These are phyloP conservation scores for Hephaestus fuliginosus DNA, from an alignment of 2,797 vertebrate species.

Conservation along the genomic window DNA sequence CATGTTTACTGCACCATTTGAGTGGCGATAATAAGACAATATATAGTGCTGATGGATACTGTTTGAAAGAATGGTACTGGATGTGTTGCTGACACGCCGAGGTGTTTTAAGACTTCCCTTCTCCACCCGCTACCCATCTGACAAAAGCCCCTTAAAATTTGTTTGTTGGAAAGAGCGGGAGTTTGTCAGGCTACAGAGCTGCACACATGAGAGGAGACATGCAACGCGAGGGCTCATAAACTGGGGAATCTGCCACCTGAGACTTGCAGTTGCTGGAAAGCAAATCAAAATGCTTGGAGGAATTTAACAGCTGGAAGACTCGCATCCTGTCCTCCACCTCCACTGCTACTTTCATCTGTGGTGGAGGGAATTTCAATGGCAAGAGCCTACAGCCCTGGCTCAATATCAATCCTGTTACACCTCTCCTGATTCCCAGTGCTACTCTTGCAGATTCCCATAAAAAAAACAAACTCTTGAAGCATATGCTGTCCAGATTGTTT, in stretches of 20 bases:
- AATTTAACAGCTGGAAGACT: conserved; percentile 82
- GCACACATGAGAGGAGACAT: conserved; percentile 62
- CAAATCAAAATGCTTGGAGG: conserved; percentile 76
- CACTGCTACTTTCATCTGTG: conserved; percentile 62
- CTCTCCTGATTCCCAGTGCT: conserved; percentile 54
- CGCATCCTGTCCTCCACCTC: conserved; percentile 70
- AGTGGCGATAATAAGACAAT: conserved; percentile 77
- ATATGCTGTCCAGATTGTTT: conserved; percentile 63
- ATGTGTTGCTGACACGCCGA: conserved; percentile 65
- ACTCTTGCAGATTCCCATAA: conserved; percentile 52
- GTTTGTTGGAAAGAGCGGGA: conserved; percentile 60
- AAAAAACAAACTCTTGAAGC: conserved; percentile 52
- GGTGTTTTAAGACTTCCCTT: conserved; percentile 54
- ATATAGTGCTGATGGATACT: conserved; percentile 70
- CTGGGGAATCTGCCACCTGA: conserved; percentile 82
- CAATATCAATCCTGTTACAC: conserved; percentile 70
- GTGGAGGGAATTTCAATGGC: conserved; percentile 71
- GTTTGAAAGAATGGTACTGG: conserved; percentile 52
- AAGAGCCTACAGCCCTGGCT: conserved; percentile 70
- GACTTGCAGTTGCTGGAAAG: conserved; percentile 78
- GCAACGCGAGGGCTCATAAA: conserved; percentile 73
- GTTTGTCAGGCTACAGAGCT: conserved; percentile 69
- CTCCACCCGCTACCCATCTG: conserved; percentile 42
- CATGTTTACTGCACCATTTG: conserved; percentile 66
- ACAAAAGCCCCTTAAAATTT: conserved; percentile 65